A percentile compares a stretch with the other conserved stretches of the same genome.
phyloP scores from a whole-genome alignment of 2,797 vertebrate genomes.

The Epinephelus malabaricus region DNA sequence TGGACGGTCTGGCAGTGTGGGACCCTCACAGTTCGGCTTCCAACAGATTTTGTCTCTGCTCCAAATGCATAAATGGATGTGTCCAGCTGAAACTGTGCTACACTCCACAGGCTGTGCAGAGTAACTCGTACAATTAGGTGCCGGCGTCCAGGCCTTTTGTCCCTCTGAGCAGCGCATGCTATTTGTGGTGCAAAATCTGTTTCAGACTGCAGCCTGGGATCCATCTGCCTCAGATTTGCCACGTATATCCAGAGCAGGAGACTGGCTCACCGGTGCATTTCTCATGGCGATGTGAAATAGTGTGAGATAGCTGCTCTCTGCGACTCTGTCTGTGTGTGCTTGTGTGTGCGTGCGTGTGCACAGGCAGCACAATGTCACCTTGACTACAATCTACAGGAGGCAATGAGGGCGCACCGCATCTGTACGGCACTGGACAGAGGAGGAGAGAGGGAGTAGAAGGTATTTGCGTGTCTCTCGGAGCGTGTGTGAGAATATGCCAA shows the following conservation, averaged over 20 bases:
- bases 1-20: conserved; percentile 48
- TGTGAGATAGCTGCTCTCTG: conserved; percentile 68
- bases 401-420: conserved; percentile 78
- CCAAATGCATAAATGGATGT: conserved; percentile 49
- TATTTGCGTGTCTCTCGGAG: conserved; percentile 63
- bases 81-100: conserved; percentile 26
- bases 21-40: conserved; percentile 41
- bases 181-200: conserved; percentile 54
- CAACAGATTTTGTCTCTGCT: conserved; percentile 17
- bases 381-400: conserved; percentile 82
- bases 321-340: conserved; percentile 30
- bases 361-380: conserved; percentile 82
- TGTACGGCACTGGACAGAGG: conserved; percentile 75
- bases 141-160: conserved; percentile 43
- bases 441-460: conserved; percentile 62
- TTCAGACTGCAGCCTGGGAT: conserved; percentile 65
- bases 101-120: conserved; percentile 12
- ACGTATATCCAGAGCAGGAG: conserved; percentile 70
- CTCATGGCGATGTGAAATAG: conserved; percentile 79
- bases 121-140: conserved; percentile 13
- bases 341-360: conserved; percentile 9
- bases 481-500: conserved; percentile 70
- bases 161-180: conserved; percentile 37
- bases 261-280: conserved; percentile 68
- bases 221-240: conserved; percentile 77